A percentile compares a stretch with the other conserved stretches of the same genome.
Conservation (phyloP, 2,888 invertebrate species). For the Germaria angustata region DNA sequence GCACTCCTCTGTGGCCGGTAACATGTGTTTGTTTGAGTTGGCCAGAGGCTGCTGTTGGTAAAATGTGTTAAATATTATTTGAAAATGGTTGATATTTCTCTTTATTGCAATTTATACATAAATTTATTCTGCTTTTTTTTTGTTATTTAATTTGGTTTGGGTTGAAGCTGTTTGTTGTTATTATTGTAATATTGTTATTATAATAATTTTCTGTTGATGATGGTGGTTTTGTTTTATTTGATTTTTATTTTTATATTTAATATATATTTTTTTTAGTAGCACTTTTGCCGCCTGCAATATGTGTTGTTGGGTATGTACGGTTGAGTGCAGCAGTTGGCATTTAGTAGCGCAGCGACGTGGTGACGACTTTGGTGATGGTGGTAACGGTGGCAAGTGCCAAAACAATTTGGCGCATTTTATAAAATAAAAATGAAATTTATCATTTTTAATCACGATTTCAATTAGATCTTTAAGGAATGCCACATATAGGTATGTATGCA, state of each 20-base stretch:
- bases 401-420: conserved; percentile 66
- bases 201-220: conserved; percentile 45
- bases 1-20: background rate
- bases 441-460: conserved; percentile 70
- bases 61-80: conserved; percentile 60
- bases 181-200: conserved; percentile 18
- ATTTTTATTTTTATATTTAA: conserved; percentile 1
- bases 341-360: conserved; percentile 23
- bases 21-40: conserved; percentile 3
- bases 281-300: conserved; percentile 51
- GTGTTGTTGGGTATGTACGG: background rate
- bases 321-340: conserved; percentile 34
- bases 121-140: conserved; percentile 26
- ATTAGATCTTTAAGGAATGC: conserved; percentile 67
- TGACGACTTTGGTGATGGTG: conserved; percentile 48
- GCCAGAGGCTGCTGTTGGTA: conserved; percentile 45
- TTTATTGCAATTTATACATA: conserved; percentile 37
- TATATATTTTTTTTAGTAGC: conserved; percentile 2
- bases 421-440: conserved; percentile 69
- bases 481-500: conserved; percentile 9
- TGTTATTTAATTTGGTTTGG: conserved; percentile 56
- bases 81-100: conserved; percentile 49
- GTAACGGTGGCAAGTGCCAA: conserved; percentile 62
- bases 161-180: conserved; percentile 16
- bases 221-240: conserved; percentile 35